Evolutionary conservation across 2,888 invertebrate species (phyloP).

Genomic region (Trachelus tabidus): DNA sequence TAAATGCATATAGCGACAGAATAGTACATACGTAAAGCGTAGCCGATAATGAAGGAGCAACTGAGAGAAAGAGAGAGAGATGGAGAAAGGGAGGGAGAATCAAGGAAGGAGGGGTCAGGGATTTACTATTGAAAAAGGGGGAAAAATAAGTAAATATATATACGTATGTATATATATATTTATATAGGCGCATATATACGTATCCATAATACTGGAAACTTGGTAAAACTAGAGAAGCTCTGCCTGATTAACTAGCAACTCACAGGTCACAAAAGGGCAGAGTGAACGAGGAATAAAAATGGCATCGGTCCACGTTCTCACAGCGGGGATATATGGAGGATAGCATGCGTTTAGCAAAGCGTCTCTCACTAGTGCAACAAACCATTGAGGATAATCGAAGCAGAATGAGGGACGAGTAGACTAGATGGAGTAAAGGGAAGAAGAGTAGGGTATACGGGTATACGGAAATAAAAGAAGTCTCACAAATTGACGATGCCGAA

Average conservation of each 20-base stretch:
- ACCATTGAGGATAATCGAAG: background rate
- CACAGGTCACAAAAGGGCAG: background rate
- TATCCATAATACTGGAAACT: background rate
- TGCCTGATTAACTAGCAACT: background rate
- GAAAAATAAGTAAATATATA: background rate
- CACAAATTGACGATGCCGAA: background rate
- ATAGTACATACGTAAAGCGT: background rate
- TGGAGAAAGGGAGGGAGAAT: background rate
- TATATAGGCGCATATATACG: background rate
- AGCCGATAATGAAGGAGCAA: background rate
- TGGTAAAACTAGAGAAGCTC: background rate
- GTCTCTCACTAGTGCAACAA: background rate
- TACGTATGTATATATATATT: background rate
- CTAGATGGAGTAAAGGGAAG: background rate
- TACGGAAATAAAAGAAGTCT: background rate
- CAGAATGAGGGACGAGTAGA: background rate
- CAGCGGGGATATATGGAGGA: background rate
- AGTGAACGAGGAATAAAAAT: background rate
- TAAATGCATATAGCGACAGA: background rate
- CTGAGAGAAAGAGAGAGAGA: slow-evolving; percentile 8
- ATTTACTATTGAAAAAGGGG: background rate
- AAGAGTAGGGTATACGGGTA: background rate
- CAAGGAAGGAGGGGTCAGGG: background rate
- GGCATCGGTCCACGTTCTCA: background rate
- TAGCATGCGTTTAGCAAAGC: background rate